Conservation (phyloP, 2,113 vertebrate species). For the Chlamydotis undulata region DNA sequence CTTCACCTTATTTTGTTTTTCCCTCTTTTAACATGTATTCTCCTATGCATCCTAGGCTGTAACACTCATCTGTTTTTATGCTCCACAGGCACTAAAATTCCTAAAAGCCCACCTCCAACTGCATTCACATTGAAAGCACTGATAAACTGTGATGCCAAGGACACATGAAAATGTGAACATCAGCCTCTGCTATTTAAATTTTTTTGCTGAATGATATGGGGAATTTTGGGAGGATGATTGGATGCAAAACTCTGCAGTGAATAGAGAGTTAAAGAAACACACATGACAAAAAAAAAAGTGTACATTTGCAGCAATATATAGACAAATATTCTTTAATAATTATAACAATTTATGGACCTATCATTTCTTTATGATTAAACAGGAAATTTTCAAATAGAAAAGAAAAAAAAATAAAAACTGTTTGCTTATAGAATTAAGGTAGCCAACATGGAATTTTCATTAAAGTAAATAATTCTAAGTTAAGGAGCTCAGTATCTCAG, state of each 20-base stretch:
- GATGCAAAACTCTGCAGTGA: not conserved
- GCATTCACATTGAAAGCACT: not conserved
- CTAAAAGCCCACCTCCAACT: not conserved
- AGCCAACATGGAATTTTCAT: not conserved
- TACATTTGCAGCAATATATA: not conserved
- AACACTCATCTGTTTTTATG: not conserved
- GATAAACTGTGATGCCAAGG: not conserved
- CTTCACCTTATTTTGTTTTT: not conserved
- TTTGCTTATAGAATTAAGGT: not conserved
- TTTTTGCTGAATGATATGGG: not conserved
- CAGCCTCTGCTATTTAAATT: not conserved
- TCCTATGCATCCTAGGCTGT: not conserved
- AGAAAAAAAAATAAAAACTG: not conserved
- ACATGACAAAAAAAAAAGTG: not conserved
- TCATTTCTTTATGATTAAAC: not conserved
- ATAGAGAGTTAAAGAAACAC: not conserved
- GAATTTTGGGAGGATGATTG: not conserved
- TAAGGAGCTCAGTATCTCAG: not conserved
- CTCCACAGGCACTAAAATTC: not conserved
- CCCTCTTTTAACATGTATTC: not conserved
- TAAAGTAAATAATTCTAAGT: not conserved
- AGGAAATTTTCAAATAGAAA: not conserved
- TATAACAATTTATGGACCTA: not conserved
- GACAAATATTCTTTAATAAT: not conserved
- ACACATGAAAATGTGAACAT: not conserved